phyloP scores from a whole-genome alignment of 1,140 invertebrate genomes.

The Tetranychus cinnabarinus region DNA sequence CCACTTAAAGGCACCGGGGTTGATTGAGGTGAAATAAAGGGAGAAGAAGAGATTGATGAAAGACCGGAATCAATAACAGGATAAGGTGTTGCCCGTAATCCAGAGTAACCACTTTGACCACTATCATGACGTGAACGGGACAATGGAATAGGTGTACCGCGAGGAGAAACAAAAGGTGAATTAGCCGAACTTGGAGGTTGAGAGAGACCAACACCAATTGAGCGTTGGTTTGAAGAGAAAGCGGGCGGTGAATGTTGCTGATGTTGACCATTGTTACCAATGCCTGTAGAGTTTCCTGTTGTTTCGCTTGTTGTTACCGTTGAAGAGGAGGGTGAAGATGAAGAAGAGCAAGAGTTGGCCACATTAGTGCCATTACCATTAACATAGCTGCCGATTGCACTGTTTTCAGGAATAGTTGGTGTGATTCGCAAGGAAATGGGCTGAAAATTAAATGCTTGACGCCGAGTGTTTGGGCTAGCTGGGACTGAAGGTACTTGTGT shows the following conservation, averaged over 20 bases:
- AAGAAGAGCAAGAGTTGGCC: not conserved
- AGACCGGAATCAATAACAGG: slow-evolving; percentile 16
- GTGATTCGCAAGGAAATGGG: slow-evolving; percentile 46
- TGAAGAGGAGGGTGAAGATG: not conserved
- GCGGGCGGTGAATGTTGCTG: not conserved
- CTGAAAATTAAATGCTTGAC: slow-evolving; percentile 54
- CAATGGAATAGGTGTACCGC: slow-evolving; percentile 39
- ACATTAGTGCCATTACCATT: too few species aligned
- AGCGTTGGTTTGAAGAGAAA: slow-evolving; percentile 6
- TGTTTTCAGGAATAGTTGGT: slow-evolving; percentile 14
- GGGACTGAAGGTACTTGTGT: slow-evolving; percentile 21
- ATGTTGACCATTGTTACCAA: not conserved
- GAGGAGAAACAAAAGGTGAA: slow-evolving; percentile 61
- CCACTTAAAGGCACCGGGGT: slow-evolving; percentile 19
- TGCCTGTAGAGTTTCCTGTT: not conserved
- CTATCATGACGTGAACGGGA: slow-evolving; percentile 25
- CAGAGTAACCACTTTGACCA: slow-evolving; percentile 17
- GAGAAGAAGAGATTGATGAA: slow-evolving; percentile 17
- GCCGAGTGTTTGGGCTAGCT: slow-evolving; percentile 34
- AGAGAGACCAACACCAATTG: slow-evolving; percentile 13
- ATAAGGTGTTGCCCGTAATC: slow-evolving; percentile 12
- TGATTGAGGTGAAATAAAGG: slow-evolving; percentile 22
- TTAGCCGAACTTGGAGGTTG: slow-evolving; percentile 26
- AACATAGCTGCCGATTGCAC: not conserved
- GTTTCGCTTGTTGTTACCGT: too few species aligned